These are phyloP conservation scores for Galleria mellonella DNA, from an alignment of 1,140 invertebrate genomes.

Conservation along the genomic window DNA sequence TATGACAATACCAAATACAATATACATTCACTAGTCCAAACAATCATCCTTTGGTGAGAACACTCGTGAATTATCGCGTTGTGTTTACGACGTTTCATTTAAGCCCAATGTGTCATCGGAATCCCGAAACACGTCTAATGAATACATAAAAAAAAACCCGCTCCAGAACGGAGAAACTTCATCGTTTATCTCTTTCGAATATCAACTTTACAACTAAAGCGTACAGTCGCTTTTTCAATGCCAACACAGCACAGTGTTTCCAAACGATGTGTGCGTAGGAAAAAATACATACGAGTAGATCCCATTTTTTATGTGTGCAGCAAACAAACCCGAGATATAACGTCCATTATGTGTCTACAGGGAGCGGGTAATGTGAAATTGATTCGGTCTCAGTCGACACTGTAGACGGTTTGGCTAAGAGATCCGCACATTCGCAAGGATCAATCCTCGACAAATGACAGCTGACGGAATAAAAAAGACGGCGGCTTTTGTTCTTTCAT, in stretches of 20 bases:
- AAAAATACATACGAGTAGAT: slow-evolving; percentile 2
- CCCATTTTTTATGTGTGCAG: slow-evolving; percentile 6
- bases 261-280: not conserved
- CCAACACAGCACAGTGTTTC: not conserved
- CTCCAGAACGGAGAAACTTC: not conserved
- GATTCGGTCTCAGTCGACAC: not conserved
- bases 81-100: slow-evolving; percentile 3
- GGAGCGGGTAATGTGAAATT: slow-evolving; percentile 8
- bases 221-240: not conserved
- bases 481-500: too few relatives aligned
- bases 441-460: too few relatives aligned
- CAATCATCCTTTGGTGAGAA: too few relatives aligned
- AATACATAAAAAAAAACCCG: slow-evolving; percentile 10
- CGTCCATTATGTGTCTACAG: slow-evolving; percentile 6
- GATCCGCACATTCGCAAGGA: too few relatives aligned
- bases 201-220: not conserved
- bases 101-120: slow-evolving; percentile 9
- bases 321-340: slow-evolving; percentile 9
- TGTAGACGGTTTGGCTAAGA: too few relatives aligned
- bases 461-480: too few relatives aligned
- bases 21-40: too few relatives aligned
- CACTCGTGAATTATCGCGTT: not conserved
- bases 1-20: too few relatives aligned
- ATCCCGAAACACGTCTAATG: slow-evolving; percentile 9
- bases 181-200: not conserved